Evolutionary conservation across 2,797 vertebrate genomes (phyloP).

Genomic region (Scyliorhinus canicula): DNA sequence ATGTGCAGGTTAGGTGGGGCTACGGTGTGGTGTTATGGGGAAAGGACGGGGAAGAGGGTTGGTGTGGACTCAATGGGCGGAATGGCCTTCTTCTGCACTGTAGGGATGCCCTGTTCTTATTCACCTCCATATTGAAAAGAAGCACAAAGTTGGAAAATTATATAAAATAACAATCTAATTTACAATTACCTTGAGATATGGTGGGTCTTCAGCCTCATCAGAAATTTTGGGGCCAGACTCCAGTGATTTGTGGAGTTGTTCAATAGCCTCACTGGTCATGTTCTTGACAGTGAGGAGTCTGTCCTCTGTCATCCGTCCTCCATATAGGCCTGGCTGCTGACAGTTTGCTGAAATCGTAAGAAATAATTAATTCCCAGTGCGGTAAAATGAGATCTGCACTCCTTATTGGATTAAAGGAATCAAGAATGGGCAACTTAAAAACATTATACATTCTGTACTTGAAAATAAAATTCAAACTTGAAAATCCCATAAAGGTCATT

Average conservation of each 20-base stretch:
- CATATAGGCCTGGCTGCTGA: conserved; percentile 56
- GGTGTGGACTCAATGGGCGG: no score
- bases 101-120: background rate
- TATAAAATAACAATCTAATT: background rate
- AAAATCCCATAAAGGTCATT: background rate
- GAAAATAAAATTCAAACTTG: background rate
- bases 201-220: conserved; percentile 65
- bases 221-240: conserved; percentile 71
- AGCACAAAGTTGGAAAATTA: background rate
- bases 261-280: conserved; percentile 71
- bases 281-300: conserved; percentile 61
- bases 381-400: background rate
- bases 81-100: no score
- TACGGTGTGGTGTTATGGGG: no score
- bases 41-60: no score
- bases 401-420: background rate
- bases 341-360: conserved; percentile 47
- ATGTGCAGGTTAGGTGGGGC: no score
- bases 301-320: conserved; percentile 64
- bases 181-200: conserved; percentile 68
- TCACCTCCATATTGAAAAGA: background rate
- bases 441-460: background rate
- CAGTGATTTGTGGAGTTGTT: conserved; percentile 78
- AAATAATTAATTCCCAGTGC: conserved; percentile 14
- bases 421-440: background rate